phyloP scores from a whole-genome alignment of 2,797 vertebrate genomes.

The Tenualosa thibaudeaui region DNA sequence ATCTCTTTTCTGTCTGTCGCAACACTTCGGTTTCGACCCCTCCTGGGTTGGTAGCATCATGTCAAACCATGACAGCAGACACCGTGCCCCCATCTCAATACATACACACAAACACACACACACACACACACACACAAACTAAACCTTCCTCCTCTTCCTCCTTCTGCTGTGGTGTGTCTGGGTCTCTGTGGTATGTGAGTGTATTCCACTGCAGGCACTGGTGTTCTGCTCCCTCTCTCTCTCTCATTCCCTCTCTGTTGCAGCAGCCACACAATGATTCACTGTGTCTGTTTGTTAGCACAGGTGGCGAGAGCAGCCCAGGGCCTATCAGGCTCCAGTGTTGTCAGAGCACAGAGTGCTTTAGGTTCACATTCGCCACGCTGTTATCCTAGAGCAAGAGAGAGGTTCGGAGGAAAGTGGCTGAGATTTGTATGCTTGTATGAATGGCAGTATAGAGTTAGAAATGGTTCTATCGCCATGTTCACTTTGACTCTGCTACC shows the following conservation, averaged over 20 bases:
- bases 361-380: background rate
- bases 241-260: background rate
- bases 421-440: background rate
- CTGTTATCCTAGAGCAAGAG: background rate
- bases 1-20: background rate
- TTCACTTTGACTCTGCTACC: background rate
- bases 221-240: background rate
- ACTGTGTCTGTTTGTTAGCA: constrained; percentile 21
- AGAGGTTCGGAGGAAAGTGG: background rate
- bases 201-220: background rate
- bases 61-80: background rate
- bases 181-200: background rate
- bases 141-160: background rate
- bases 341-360: background rate
- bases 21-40: background rate
- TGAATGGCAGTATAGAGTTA: background rate
- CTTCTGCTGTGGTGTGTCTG: background rate
- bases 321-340: too few relatives aligned
- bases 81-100: background rate
- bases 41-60: background rate
- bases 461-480: background rate
- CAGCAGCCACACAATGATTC: background rate
- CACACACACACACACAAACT: background rate
- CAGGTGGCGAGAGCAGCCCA: background rate
- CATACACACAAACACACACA: background rate